phyloP scores from a whole-genome alignment of 2,113 vertebrate species.

The Pomatorhinus ruficollis region DNA sequence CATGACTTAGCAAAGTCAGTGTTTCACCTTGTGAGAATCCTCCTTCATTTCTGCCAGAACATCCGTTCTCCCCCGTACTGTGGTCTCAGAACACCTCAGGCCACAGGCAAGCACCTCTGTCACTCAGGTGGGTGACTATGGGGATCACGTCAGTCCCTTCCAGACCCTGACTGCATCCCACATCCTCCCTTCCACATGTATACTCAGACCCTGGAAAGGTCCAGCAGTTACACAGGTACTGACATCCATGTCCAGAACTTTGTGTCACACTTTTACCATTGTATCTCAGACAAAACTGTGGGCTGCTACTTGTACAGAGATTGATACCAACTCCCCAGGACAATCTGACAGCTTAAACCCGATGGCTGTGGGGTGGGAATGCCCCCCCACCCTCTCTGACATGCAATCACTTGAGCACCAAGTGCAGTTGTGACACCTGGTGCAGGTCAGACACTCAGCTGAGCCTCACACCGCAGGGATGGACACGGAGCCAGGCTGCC shows the following conservation, averaged over 20 bases:
- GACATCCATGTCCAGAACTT: neutral
- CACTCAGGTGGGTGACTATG: neutral
- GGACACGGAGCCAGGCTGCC: rapidly evolving
- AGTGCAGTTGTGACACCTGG: neutral
- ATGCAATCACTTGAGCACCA: neutral
- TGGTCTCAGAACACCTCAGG: neutral
- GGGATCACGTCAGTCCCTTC: rapidly evolving
- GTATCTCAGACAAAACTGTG: neutral
- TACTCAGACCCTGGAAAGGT: neutral
- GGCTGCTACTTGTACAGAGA: neutral
- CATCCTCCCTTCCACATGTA: neutral
- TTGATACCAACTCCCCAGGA: neutral
- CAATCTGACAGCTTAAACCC: neutral
- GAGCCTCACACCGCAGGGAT: rapidly evolving
- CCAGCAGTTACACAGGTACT: rapidly evolving
- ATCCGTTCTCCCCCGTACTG: neutral
- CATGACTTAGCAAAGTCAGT: neutral
- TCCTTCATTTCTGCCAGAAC: neutral
- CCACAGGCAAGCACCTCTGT: neutral
- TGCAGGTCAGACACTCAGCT: neutral
- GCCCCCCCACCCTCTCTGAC: neutral
- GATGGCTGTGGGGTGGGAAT: neutral
- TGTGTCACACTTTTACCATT: neutral
- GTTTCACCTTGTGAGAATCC: neutral
- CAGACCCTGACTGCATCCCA: neutral